Percentiles rank a stretch among this genome's conserved stretches.
Conservation (phyloP, 2,797 vertebrate species). For the Peromyscus eremicus region DNA sequence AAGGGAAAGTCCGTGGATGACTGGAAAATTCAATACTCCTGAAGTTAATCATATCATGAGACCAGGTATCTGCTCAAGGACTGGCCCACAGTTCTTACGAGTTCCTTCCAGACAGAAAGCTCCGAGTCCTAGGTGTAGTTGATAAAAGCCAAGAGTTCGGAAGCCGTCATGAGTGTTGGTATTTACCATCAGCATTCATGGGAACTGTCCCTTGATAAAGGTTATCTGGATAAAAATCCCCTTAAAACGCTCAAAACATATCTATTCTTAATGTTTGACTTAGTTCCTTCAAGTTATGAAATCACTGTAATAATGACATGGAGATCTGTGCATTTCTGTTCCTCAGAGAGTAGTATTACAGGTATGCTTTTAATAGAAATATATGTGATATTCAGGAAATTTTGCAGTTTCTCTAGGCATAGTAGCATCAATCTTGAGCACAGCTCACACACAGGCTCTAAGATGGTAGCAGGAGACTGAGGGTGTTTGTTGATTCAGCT, state of each 20-base stretch:
- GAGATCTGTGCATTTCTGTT: slow-evolving; percentile 14
- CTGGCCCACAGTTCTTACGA: neutral
- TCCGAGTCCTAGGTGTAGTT: neutral
- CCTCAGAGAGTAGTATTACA: slow-evolving; percentile 12
- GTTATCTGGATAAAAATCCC: slow-evolving; percentile 36
- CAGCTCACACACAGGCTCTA: neutral
- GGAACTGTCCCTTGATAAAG: slow-evolving; percentile 38
- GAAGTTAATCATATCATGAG: neutral
- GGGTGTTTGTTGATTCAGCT: slow-evolving; percentile 75
- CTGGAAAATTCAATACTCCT: neutral
- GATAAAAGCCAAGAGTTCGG: neutral
- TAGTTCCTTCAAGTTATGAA: slow-evolving; percentile 53
- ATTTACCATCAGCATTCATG: slow-evolving; percentile 6
- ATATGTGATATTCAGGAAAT: neutral
- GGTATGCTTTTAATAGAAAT: slow-evolving; percentile 32
- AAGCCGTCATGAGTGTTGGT: slow-evolving; percentile 6
- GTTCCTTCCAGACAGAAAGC: neutral
- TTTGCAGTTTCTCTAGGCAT: slow-evolving; percentile 60
- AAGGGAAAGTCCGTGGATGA: neutral
- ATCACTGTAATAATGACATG: neutral
- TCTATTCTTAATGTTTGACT: slow-evolving; percentile 11
- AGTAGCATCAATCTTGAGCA: neutral
- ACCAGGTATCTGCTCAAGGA: neutral
- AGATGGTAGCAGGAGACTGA: slow-evolving; percentile 41
- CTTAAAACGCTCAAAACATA: neutral